These are phyloP conservation scores for Macquaria australasica DNA, from an alignment of 2,113 vertebrate genomes.

Conservation along the genomic window DNA sequence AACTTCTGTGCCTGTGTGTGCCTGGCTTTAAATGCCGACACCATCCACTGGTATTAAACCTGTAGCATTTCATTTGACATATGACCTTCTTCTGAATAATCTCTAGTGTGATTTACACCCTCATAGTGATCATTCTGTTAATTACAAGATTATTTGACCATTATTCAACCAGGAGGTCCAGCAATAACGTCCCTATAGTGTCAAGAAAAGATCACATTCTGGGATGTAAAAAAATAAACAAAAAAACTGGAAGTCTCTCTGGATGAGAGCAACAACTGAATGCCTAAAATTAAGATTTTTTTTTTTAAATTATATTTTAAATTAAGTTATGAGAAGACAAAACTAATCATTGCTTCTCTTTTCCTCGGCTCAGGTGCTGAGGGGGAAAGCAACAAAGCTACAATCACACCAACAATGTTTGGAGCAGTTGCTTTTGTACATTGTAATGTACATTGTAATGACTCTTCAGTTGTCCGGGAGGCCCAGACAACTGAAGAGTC, in stretches of 20 bases:
- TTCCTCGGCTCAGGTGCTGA: too few relatives aligned
- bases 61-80: conserved; percentile 2
- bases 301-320: too few relatives aligned
- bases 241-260: background rate
- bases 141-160: background rate
- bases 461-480: background rate
- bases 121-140: background rate
- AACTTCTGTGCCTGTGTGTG: conserved; percentile 1
- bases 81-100: background rate
- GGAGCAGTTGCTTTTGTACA: background rate
- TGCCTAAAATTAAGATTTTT: too few relatives aligned
- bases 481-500: too few relatives aligned
- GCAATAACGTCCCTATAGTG: background rate
- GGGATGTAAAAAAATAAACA: background rate
- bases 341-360: background rate
- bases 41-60: background rate
- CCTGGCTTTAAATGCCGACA: background rate
- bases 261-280: too few relatives aligned
- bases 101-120: conserved; percentile 14
- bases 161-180: background rate
- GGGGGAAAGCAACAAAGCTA: too few relatives aligned
- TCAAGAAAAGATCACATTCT: background rate
- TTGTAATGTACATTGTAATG: too few relatives aligned
- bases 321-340: too few relatives aligned
- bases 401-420: too few relatives aligned